Percentiles rank a stretch among this genome's conserved stretches.
Conservation (phyloP, 2,888 invertebrate species). For the Phorcus lineatus region DNA sequence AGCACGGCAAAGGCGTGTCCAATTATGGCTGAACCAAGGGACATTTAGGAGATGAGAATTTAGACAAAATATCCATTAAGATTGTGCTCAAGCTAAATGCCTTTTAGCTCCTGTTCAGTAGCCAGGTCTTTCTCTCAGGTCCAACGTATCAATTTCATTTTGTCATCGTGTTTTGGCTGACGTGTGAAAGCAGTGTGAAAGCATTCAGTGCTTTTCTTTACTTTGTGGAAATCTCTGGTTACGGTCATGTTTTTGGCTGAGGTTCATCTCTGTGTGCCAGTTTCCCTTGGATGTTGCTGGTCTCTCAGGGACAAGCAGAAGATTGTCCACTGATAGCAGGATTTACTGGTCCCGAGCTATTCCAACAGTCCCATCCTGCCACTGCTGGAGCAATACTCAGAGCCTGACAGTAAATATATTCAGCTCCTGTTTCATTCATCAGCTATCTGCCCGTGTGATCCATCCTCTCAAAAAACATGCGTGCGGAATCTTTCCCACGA, state of each 20-base stretch:
- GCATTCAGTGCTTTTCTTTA: background rate
- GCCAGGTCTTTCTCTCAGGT: background rate
- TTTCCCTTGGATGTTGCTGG: background rate
- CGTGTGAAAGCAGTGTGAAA: background rate
- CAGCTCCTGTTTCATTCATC: background rate
- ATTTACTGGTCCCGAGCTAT: background rate
- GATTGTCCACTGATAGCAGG: slow-evolving; percentile 2
- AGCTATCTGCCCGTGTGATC: too few species aligned
- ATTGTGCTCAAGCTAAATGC: too few species aligned
- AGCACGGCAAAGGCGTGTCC: too few species aligned
- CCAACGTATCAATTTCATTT: background rate
- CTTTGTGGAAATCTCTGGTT: background rate
- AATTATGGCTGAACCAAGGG: too few species aligned
- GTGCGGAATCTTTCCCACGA: too few species aligned
- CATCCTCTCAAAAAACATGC: too few species aligned
- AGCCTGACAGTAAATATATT: background rate
- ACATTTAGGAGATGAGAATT: too few species aligned
- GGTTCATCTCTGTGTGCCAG: background rate
- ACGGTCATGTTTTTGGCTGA: background rate
- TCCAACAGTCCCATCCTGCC: background rate
- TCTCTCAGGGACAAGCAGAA: background rate
- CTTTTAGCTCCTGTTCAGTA: background rate
- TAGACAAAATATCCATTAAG: too few species aligned
- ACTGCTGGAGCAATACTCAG: background rate
- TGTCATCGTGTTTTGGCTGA: background rate